These are phyloP conservation scores for Ascidia mentula DNA, from an alignment of 23 tunicate species.

Conservation along the genomic window DNA sequence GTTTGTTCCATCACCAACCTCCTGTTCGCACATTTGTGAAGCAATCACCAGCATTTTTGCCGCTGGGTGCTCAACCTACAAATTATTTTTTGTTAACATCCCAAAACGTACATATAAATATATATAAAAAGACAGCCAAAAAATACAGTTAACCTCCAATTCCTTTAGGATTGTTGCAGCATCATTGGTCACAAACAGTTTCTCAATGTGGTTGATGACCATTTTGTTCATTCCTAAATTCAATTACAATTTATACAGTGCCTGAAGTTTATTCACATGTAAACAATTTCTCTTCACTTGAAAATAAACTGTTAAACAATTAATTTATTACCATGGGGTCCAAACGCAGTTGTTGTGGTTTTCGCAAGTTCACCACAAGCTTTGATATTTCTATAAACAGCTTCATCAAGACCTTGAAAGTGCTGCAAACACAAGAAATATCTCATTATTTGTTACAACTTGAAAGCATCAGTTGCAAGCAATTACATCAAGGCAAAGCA, in stretches of 20 bases:
- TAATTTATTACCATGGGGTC: slow-evolving; percentile 83
- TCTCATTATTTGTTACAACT: neutral
- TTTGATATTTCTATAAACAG: slow-evolving; percentile 81
- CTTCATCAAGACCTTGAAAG: slow-evolving; percentile 87
- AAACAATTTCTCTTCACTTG: neutral
- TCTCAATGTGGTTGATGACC: slow-evolving; percentile 99
- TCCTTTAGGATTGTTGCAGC: slow-evolving; percentile 97
- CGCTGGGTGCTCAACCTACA: slow-evolving; percentile 95
- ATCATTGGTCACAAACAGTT: slow-evolving; percentile 97
- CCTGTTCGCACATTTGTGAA: slow-evolving; percentile 98
- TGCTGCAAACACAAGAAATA: slow-evolving; percentile 4
- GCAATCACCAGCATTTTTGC: slow-evolving; percentile 99
- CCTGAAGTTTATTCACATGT: neutral
- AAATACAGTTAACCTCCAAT: slow-evolving; percentile 50
- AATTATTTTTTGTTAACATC: too few species aligned
- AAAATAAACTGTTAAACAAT: neutral
- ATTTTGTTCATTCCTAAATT: slow-evolving; percentile 98
- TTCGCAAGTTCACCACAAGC: slow-evolving; percentile 86
- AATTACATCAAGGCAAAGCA: neutral
- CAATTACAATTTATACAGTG: neutral
- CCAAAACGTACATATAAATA: neutral
- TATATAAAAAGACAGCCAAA: neutral
- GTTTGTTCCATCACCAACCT: slow-evolving; percentile 99
- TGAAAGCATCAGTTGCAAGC: neutral
- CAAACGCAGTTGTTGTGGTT: slow-evolving; percentile 80